These are phyloP conservation scores for Campopleginae sp. DNA, from an alignment of 2,888 invertebrate species.

Conservation along the genomic window DNA sequence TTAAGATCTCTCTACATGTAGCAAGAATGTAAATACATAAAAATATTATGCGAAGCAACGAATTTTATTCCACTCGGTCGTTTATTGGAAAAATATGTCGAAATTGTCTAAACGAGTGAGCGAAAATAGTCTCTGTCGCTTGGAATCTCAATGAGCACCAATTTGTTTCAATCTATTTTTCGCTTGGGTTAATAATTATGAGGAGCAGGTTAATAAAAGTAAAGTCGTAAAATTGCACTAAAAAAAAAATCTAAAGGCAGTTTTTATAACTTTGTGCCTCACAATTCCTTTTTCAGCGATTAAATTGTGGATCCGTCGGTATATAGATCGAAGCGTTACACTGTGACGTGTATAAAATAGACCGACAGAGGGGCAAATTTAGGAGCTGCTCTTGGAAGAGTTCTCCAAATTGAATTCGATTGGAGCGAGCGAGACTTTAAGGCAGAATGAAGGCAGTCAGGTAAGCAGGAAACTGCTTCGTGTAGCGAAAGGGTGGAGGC, in stretches of 20 bases:
- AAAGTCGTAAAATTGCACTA: neutral
- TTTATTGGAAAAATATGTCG: slow-evolving; percentile 10
- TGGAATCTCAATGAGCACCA: neutral
- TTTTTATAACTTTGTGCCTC: slow-evolving; percentile 10
- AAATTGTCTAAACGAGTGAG: neutral
- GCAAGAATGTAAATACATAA: slow-evolving; percentile 23
- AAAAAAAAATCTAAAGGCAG: neutral
- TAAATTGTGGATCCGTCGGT: slow-evolving; percentile 54
- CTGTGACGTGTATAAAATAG: slow-evolving; percentile 54
- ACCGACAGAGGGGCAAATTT: slow-evolving; percentile 53
- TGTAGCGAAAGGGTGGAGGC: neutral
- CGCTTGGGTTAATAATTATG: neutral
- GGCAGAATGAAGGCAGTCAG: slow-evolving; percentile 34
- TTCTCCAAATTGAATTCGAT: slow-evolving; percentile 67
- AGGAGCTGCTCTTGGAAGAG: slow-evolving; percentile 58
- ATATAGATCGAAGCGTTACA: slow-evolving; percentile 25
- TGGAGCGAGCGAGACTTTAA: slow-evolving; percentile 49
- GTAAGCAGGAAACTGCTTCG: slow-evolving; percentile 22
- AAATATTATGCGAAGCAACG: slow-evolving; percentile 30
- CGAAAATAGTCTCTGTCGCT: neutral
- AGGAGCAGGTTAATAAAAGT: neutral
- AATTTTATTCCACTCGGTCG: slow-evolving; percentile 24
- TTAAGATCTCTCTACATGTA: slow-evolving; percentile 45
- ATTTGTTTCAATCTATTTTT: slow-evolving; percentile 2
- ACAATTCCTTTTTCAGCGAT: slow-evolving; percentile 20